A percentile compares a stretch with the other conserved stretches of the same genome.
phyloP scores from a whole-genome alignment of 2,113 vertebrate species.

The Phylloscopus whistleri region DNA sequence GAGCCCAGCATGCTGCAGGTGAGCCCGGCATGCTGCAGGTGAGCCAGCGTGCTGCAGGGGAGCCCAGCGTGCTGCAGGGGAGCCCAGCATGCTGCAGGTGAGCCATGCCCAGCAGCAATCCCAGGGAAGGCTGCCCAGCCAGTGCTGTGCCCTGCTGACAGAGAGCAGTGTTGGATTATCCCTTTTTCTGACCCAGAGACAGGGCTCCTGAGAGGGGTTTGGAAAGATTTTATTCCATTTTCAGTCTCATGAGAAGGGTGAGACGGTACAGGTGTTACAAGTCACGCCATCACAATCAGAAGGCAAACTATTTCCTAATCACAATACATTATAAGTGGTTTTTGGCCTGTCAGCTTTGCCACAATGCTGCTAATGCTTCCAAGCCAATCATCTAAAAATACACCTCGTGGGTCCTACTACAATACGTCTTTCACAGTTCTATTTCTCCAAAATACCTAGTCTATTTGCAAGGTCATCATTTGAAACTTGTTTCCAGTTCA shows the following conservation, averaged over 20 bases:
- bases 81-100: conserved; percentile 79
- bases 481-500: not conserved
- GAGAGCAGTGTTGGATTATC: not conserved
- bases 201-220: not conserved
- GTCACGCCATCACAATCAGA: not conserved
- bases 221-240: not conserved
- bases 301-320: not conserved
- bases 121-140: rapidly evolving
- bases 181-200: too few species aligned
- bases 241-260: not conserved
- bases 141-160: not conserved
- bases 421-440: not conserved
- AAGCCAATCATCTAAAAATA: not conserved
- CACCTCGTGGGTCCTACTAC: not conserved
- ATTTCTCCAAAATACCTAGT: not conserved
- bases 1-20: too few species aligned
- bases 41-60: too few species aligned
- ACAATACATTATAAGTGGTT: not conserved
- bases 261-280: not conserved
- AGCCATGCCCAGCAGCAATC: not conserved
- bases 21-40: too few species aligned
- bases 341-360: not conserved
- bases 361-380: not conserved
- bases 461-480: not conserved
- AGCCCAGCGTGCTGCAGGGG: conserved; percentile 74